Conservation (phyloP, 2,113 vertebrate genomes). For the Stercorarius parasiticus region DNA sequence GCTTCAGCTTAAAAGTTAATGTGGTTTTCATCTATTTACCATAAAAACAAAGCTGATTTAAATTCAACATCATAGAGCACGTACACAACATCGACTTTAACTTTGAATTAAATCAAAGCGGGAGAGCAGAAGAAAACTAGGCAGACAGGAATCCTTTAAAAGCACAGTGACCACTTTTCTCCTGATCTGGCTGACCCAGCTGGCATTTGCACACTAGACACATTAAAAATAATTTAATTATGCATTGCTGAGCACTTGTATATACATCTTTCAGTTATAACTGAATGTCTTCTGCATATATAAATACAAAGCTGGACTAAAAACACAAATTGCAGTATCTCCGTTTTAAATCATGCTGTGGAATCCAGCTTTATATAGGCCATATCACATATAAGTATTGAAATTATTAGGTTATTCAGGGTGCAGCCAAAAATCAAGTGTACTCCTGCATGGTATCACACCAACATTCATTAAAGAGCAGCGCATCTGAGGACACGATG, state of each 20-base stretch:
- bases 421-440: background rate
- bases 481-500: accelerated
- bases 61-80: background rate
- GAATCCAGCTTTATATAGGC: background rate
- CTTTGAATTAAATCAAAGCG: background rate
- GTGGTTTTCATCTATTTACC: background rate
- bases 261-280: background rate
- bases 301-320: background rate
- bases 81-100: background rate
- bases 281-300: background rate
- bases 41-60: background rate
- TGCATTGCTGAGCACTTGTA: background rate
- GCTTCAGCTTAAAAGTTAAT: background rate
- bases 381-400: background rate
- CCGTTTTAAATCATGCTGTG: background rate
- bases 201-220: background rate
- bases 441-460: background rate
- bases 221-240: background rate
- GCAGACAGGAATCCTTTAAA: background rate
- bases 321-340: background rate
- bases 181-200: background rate
- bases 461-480: background rate
- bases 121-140: background rate
- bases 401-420: background rate
- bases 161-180: background rate